phyloP scores from a whole-genome alignment of 2,797 vertebrate genomes.

The Enteromius afrohamiltoni region DNA sequence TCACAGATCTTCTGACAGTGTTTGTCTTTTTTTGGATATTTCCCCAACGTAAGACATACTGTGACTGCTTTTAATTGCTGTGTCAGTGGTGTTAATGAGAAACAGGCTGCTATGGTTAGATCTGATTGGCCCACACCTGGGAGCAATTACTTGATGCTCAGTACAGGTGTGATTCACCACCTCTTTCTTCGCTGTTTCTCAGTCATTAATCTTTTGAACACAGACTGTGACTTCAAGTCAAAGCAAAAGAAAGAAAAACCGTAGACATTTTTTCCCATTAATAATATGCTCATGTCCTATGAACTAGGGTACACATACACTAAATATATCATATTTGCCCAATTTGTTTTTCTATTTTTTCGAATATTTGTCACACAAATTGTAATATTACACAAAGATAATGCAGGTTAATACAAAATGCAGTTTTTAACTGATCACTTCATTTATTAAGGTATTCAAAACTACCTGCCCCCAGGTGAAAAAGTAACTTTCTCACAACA shows the following conservation, averaged over 20 bases:
- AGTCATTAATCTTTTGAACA: not conserved
- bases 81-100: conserved; percentile 42
- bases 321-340: too few relatives aligned
- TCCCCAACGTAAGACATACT: not conserved
- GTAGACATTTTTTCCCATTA: not conserved
- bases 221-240: not conserved
- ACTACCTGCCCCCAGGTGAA: too few relatives aligned
- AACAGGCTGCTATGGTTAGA: conserved; percentile 38
- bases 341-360: too few relatives aligned
- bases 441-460: too few relatives aligned
- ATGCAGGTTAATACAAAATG: too few relatives aligned
- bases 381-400: too few relatives aligned
- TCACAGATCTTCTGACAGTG: not conserved
- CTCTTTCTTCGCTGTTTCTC: not conserved
- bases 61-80: conserved; percentile 28
- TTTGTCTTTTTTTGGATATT: not conserved
- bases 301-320: too few relatives aligned
- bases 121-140: conserved; percentile 43
- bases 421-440: too few relatives aligned
- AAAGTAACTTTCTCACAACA: too few relatives aligned
- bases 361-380: too few relatives aligned
- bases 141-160: conserved; percentile 31
- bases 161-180: conserved; percentile 21
- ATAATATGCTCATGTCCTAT: not conserved
- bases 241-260: not conserved